phyloP scores from a whole-genome alignment of 1,140 invertebrate genomes.

The Nephila pilipes region DNA sequence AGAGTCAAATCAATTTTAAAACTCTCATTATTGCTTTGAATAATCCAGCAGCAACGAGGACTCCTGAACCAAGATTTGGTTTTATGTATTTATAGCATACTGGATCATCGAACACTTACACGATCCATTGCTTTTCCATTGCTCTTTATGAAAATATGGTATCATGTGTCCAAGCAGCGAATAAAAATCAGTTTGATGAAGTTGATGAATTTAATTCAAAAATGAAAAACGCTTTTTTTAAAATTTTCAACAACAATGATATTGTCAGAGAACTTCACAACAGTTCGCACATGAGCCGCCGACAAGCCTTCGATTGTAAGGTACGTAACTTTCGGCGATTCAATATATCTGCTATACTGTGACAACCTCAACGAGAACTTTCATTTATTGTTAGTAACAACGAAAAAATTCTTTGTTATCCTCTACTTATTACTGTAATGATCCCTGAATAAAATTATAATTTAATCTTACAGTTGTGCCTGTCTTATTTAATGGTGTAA shows the following conservation, averaged over 20 bases:
- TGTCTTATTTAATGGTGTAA: no score
- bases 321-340: no score
- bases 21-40: neutral
- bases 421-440: no score
- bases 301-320: neutral
- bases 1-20: rapidly evolving
- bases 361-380: no score
- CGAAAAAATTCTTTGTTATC: no score
- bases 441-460: no score
- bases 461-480: no score
- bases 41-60: neutral
- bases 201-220: neutral
- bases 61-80: neutral
- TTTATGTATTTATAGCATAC: neutral
- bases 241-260: neutral
- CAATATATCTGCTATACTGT: no score
- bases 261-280: conserved; percentile 1
- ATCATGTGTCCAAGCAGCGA: neutral
- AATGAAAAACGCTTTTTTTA: neutral
- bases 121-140: neutral
- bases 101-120: neutral
- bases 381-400: no score
- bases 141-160: neutral
- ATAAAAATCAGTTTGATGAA: neutral
- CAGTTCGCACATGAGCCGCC: neutral